Conservation (phyloP, 2,888 invertebrate genomes). For the Brachyptera putata region DNA sequence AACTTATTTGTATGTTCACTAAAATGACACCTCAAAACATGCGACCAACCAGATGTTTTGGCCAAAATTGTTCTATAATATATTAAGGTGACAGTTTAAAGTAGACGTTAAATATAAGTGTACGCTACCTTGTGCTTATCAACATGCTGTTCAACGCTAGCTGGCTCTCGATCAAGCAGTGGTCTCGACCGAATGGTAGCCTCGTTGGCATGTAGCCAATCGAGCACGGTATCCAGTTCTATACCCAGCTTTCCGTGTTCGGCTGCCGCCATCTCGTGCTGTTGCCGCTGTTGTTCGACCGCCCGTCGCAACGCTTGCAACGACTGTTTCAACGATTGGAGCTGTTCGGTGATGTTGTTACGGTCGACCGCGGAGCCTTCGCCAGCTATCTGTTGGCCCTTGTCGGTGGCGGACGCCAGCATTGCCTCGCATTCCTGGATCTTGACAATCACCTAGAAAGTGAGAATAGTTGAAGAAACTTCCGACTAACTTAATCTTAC, state of each 20-base stretch:
- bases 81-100: too few species aligned
- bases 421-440: conserved; percentile 89
- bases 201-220: conserved; percentile 80
- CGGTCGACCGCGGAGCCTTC: conserved; percentile 85
- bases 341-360: conserved; percentile 80
- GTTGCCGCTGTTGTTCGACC: conserved; percentile 80
- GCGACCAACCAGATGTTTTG: too few species aligned
- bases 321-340: conserved; percentile 83
- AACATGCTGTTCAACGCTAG: conserved; percentile 77
- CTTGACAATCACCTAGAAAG: conserved; percentile 59
- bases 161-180: conserved; percentile 68
- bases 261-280: conserved; percentile 81
- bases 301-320: conserved; percentile 70
- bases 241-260: conserved; percentile 81
- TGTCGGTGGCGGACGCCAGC: conserved; percentile 81
- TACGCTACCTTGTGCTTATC: conserved; percentile 59
- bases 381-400: conserved; percentile 87
- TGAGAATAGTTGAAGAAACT: too few species aligned
- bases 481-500: too few species aligned
- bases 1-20: too few species aligned
- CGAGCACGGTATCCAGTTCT: conserved; percentile 77
- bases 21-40: too few species aligned
- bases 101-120: too few species aligned
- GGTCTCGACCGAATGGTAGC: conserved; percentile 77
- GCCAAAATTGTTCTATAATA: too few species aligned